These are phyloP conservation scores for Bugula neritina DNA, from an alignment of 2,888 invertebrate species.

Conservation along the genomic window DNA sequence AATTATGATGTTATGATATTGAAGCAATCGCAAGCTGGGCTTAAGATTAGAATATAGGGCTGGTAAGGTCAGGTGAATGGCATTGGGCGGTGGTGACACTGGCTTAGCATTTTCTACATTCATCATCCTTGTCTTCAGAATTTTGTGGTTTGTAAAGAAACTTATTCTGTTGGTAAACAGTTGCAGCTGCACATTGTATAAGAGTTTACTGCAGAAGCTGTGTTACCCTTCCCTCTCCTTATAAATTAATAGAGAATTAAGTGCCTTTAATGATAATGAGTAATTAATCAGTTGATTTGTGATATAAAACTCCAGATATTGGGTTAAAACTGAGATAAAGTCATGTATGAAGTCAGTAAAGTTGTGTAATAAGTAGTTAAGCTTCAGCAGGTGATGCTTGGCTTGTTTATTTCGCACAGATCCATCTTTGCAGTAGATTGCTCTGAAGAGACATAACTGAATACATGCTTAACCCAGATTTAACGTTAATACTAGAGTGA, in stretches of 20 bases:
- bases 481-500: no score
- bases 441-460: no score
- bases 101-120: background rate
- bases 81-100: background rate
- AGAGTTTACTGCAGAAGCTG: background rate
- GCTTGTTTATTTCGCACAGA: no score
- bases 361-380: background rate
- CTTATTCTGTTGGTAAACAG: background rate
- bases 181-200: background rate
- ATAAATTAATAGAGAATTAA: background rate
- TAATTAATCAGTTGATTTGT: background rate
- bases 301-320: no score
- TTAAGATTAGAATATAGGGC: no score
- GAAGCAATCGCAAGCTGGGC: no score
- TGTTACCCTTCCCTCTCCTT: background rate
- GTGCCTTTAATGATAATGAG: background rate
- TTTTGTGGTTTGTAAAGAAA: background rate
- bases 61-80: background rate
- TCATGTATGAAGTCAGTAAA: no score
- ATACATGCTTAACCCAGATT: no score
- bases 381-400: background rate
- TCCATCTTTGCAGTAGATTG: no score
- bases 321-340: no score
- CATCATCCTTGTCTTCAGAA: background rate
- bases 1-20: no score